Percentiles rank a stretch among this genome's conserved stretches.
These are phyloP conservation scores for Tetrao urogallus DNA, from an alignment of 2,113 vertebrate species.

Conservation along the genomic window DNA sequence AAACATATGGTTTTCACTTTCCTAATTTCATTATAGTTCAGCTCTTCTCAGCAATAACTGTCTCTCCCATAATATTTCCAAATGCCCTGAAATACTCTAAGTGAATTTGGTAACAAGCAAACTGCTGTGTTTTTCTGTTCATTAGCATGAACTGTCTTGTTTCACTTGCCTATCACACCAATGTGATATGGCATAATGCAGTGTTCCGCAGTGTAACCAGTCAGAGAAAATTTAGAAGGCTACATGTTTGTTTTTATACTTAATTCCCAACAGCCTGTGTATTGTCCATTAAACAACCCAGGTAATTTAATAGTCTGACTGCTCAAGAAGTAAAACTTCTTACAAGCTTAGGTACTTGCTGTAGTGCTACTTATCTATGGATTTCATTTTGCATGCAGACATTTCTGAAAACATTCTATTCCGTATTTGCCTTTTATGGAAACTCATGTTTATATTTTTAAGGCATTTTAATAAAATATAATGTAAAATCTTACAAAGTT, in stretches of 20 bases:
- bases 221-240: constrained; percentile 42
- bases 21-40: constrained; percentile 52
- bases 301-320: constrained; percentile 33
- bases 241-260: constrained; percentile 30
- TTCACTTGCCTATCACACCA: background rate
- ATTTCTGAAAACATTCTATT: background rate
- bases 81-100: constrained; percentile 38
- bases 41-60: constrained; percentile 47
- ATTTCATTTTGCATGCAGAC: background rate
- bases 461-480: background rate
- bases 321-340: background rate
- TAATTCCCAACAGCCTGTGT: constrained; percentile 26
- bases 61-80: constrained; percentile 44
- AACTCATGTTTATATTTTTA: background rate
- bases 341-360: background rate
- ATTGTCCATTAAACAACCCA: constrained; percentile 36
- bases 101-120: constrained; percentile 27
- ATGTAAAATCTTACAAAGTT: background rate
- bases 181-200: constrained; percentile 20
- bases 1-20: constrained; percentile 46
- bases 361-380: background rate
- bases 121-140: constrained; percentile 32
- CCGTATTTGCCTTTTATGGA: background rate
- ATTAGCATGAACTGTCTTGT: constrained; percentile 38
- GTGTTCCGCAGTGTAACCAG: background rate